phyloP scores from a whole-genome alignment of 2,888 invertebrate genomes.

The Drosophila prostipennis region DNA sequence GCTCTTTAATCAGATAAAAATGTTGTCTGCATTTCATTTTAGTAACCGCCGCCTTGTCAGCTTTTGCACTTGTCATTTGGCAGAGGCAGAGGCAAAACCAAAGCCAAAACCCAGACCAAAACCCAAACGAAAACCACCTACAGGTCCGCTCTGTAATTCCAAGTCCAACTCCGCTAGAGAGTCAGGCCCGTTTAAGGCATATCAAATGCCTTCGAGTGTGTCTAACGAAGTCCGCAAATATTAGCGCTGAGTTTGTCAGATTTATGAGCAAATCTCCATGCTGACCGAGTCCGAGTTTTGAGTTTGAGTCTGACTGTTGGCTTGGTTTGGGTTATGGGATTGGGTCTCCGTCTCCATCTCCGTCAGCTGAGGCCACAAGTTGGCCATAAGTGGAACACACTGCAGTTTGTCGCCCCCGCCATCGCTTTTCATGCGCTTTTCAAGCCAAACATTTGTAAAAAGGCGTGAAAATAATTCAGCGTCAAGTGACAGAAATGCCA shows the following conservation, averaged over 20 bases:
- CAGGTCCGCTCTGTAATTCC: slow-evolving; percentile 4
- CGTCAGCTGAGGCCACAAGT: slow-evolving; percentile 32
- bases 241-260: slow-evolving; percentile 80
- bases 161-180: slow-evolving; percentile 20
- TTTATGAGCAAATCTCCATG: slow-evolving; percentile 80
- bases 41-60: slow-evolving; percentile 62
- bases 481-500: slow-evolving; percentile 80
- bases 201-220: slow-evolving; percentile 79
- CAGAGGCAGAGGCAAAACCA: slow-evolving; percentile 38
- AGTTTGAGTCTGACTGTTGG: slow-evolving; percentile 23
- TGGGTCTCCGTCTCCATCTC: slow-evolving; percentile 35
- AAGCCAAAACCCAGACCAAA: slow-evolving; percentile 6
- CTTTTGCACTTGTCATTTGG: slow-evolving; percentile 74
- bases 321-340: slow-evolving; percentile 21
- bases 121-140: slow-evolving; percentile 16
- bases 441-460: slow-evolving; percentile 77
- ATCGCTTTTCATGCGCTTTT: slow-evolving; percentile 61
- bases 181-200: slow-evolving; percentile 75
- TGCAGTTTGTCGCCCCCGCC: slow-evolving; percentile 67
- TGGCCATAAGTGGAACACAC: slow-evolving; percentile 74
- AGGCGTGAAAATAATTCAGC: slow-evolving; percentile 80
- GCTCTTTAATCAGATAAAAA: slow-evolving; percentile 68
- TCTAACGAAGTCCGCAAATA: slow-evolving; percentile 80
- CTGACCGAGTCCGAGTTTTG: slow-evolving; percentile 56
- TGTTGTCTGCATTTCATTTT: slow-evolving; percentile 67